These are phyloP conservation scores for Sebastes cheni DNA, from an alignment of 2,797 vertebrate species.

Conservation along the genomic window DNA sequence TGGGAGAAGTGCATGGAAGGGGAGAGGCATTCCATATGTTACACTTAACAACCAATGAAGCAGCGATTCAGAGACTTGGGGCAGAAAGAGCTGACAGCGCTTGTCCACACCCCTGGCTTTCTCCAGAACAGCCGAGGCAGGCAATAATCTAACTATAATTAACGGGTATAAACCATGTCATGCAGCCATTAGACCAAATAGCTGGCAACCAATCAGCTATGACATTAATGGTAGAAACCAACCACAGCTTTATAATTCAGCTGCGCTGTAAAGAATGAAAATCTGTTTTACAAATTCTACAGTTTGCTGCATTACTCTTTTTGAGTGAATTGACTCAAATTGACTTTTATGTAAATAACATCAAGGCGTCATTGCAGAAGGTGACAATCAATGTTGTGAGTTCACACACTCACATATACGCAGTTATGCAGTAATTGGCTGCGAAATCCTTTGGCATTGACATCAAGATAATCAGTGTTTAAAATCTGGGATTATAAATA, in stretches of 20 bases:
- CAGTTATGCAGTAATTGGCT: background rate
- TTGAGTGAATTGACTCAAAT: background rate
- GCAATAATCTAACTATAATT: conserved; percentile 86
- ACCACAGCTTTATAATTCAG: conserved; percentile 54
- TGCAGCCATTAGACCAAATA: conserved; percentile 78
- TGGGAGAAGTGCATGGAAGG: conserved; percentile 41
- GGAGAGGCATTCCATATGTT: conserved; percentile 78
- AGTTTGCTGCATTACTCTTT: conserved; percentile 33
- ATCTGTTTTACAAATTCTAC: conserved; percentile 62
- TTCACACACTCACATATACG: background rate
- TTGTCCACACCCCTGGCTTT: conserved; percentile 73
- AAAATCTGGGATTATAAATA: background rate
- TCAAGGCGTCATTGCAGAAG: background rate
- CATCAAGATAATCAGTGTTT: background rate
- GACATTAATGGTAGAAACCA: conserved; percentile 80
- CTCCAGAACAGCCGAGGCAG: conserved; percentile 79
- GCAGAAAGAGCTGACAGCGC: conserved; percentile 80
- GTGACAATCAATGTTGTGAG: background rate
- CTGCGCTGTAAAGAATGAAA: conserved; percentile 69
- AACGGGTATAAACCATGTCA: conserved; percentile 88
- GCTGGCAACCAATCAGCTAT: conserved; percentile 82
- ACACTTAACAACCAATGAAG: conserved; percentile 78
- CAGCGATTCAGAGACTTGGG: conserved; percentile 72
- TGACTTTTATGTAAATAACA: conserved; percentile 20
- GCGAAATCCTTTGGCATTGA: background rate